Evolutionary conservation across 1,140 invertebrate genomes (phyloP), one percentile per base, ranked within the genome.

Genomic region (Mya arenaria): DNA sequence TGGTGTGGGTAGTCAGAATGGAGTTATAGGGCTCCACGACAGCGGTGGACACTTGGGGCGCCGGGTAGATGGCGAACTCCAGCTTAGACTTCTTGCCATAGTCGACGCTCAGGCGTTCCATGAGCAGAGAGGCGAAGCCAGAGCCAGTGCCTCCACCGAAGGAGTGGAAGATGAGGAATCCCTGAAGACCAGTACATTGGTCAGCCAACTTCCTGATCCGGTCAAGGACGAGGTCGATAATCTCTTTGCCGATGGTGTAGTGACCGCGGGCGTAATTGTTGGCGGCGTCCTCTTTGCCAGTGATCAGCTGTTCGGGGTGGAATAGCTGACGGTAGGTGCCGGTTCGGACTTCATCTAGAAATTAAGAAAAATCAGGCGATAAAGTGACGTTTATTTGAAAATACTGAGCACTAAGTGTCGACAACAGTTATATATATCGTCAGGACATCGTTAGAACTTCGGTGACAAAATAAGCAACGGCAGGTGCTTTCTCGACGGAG

Each of bases 81-180:
- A 97, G 93, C 92, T 97, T 97, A 28, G 96, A 96, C 89, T 97
- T 97, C 93, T 97, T 97, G 52, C 96, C 96, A 91, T 97, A 97
- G 87, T 97, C 97, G 0, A 97, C 96, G 36, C 96, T 96, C 30
- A 97, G 94, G 80, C 96, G 94, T 93, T 97, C 97, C 97, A 97
- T 97, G 56, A 97, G 93, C 52, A 97, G 93, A 0, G 97, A 97
- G 8, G 96, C 96, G 92, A 97, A 97, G 8, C 97, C 92, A 55
- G 92, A 84, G 55, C 83, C 83, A 36, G 83, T 97, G 62, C 96
- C 96, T 19, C 85, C 85, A 56, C 85, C 85, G 66, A 87, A 85
- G n/a, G 80, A 83, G 77, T 87, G 86, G 79, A 86, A 86, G 55
- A 89, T 84, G 15, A 89, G 73, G 63, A 89, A 89, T 56, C 87